phyloP scores from a whole-genome alignment of 1,140 invertebrate genomes.

The Arctopsyche grandis region DNA sequence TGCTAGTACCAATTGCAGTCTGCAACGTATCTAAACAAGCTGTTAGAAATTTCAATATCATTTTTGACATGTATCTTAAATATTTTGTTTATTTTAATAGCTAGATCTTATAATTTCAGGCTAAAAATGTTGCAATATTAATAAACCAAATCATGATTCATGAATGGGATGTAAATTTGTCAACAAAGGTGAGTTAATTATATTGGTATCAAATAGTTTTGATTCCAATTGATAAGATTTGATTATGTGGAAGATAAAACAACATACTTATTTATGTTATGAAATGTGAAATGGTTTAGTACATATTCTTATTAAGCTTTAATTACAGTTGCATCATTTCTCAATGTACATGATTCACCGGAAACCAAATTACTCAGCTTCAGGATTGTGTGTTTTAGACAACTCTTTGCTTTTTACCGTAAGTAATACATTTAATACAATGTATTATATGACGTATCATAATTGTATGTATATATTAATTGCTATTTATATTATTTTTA shows the following conservation, averaged over 20 bases:
- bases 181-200: neutral
- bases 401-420: constrained; percentile 32
- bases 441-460: neutral
- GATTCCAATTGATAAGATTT: too few relatives aligned
- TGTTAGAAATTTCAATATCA: constrained; percentile 3
- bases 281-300: too few relatives aligned
- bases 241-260: too few relatives aligned
- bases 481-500: neutral
- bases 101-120: neutral
- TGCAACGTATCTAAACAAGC: constrained; percentile 4
- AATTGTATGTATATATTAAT: neutral
- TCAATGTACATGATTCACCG: constrained; percentile 25
- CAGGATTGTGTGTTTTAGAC: constrained; percentile 22
- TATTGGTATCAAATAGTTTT: neutral
- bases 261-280: too few relatives aligned
- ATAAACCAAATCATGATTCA: constrained; percentile 25
- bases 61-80: neutral
- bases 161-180: neutral
- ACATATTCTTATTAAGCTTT: too few relatives aligned
- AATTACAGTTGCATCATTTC: constrained; percentile 28
- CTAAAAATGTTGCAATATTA: neutral
- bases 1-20: constrained; percentile 4
- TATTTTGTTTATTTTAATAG: neutral
- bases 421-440: neutral
- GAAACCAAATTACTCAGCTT: constrained; percentile 21